Percentiles rank a stretch among this genome's conserved stretches.
Conservation (phyloP, 1,140 invertebrate species). For the Littorina saxatilis region DNA sequence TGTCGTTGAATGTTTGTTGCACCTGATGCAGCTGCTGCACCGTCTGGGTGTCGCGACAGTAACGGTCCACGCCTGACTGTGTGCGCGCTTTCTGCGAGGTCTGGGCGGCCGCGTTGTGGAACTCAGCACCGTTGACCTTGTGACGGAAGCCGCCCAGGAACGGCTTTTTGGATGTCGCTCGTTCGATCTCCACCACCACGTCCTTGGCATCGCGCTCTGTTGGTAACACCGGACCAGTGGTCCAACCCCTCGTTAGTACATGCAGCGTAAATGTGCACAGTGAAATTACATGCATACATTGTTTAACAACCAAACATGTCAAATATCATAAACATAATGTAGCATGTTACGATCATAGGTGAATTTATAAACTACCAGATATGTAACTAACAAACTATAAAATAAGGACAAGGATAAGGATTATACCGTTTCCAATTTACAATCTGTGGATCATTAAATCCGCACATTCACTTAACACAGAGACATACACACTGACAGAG, state of each 20-base stretch:
- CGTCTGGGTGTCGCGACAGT: constrained; percentile 75
- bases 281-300: too few species aligned
- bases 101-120: constrained; percentile 74
- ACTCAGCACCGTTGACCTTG: constrained; percentile 69
- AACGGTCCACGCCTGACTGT: constrained; percentile 56
- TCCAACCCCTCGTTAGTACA: neutral
- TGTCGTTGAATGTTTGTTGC: constrained; percentile 74
- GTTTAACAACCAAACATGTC: too few species aligned
- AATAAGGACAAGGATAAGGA: too few species aligned
- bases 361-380: too few species aligned
- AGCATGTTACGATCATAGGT: too few species aligned
- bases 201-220: constrained; percentile 67
- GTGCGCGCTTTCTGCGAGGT: constrained; percentile 68
- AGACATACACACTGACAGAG: neutral
- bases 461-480: too few species aligned
- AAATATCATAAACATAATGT: too few species aligned
- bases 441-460: too few species aligned
- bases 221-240: constrained; percentile 36
- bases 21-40: constrained; percentile 63
- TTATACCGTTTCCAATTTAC: too few species aligned
- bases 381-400: too few species aligned
- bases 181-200: constrained; percentile 75
- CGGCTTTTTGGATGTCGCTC: constrained; percentile 71
- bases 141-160: constrained; percentile 75
- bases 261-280: too few species aligned